Evolutionary conservation across 2,888 invertebrate species (phyloP), one percentile per base, ranked within the genome.

Genomic region (Dendrolimus houi): DNA sequence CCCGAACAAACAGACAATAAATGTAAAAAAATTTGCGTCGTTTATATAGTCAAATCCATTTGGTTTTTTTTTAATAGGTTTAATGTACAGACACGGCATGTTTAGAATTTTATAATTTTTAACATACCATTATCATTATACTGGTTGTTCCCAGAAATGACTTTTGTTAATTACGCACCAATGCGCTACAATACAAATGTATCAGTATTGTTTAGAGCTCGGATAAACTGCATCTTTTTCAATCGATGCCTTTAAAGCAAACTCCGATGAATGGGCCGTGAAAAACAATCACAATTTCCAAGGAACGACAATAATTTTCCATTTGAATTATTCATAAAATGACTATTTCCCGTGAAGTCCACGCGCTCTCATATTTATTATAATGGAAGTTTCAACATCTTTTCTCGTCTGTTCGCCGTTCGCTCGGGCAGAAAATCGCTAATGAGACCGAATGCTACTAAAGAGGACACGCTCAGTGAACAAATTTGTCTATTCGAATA

Each of bases 371-470:
- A 62, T 67, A 68, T 78, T 72, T 73, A 73, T 72, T 73, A 68
- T 67, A 63, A 71, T 68, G 66, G 29, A 29, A 29, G 29, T 72
- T 68, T 70, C 72, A 71, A 64, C 74, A 67, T 66, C 67, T 29
- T 29, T 29, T 29, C 29, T 65, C 68, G 66, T 72, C 70, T 78
- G 80, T 73, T 74, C 64, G 60, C 62, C 67, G 73, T 59, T 70
- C 72, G 64, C 69, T 79, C 74, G 67, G 66, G 66, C 75, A 80
- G 78, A 85, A 85, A 85, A 85, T 84, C 82, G 81, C 75, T 83
- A 86, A 86, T 85, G 85, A 85, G 77, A 72, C 75, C 68, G 77
- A 81, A 75, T 74, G 75, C 71, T 72, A 70, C 72, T 81, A 75
- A 77, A 78, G 77, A 73, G 70, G 71, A 74, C 71, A 74, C 64